Evolutionary conservation across 2,797 vertebrate species (phyloP), one percentile per base, ranked within the genome.

Genomic region (Manis javanica): DNA sequence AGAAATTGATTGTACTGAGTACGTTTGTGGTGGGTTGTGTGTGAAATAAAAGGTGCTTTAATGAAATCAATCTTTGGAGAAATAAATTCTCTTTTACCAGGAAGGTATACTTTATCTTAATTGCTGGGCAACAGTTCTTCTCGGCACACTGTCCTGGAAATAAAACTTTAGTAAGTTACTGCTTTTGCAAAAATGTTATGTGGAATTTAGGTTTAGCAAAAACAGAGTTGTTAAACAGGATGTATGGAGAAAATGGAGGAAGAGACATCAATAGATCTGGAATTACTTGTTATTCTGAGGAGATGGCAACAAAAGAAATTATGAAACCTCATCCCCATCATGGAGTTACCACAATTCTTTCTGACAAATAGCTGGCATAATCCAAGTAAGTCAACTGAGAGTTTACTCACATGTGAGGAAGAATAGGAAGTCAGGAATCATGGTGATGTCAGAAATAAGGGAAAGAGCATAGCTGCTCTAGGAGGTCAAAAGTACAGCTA

Each of bases 41-140:
- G 4, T n/a, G 19, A 16, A 15, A 68, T 49, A 85, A 86, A 95
- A 59, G 29, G 16, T 42, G 12, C 6, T 71, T 84, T 39, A 87
- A 69, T 87, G 14, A 91, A 91, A 71, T 95, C 59, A 74, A 31
- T 96, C 84, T 64, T 87, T 83, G 57, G 37, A 91, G 31, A 93
- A 16, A 46, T 61, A 72, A 75, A 61, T 61, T 93, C 8, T 75
- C 69, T 83, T 93, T 95, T 69, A 46, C 57, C 64, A n/a, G 31
- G 39, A 92, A 90, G 26, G 26, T 90, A 61, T 61, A 42, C 15
- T 96, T 87, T 57, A 90, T 87, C 34, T 46, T 96, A 83, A 94
- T 68, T 64, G 4, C 21, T 53, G 46, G 29, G n/a, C 19, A 68
- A 31, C 19, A 11, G 31, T 94, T 94, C 59, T 34, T 72, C 26